Evolutionary conservation across 92 coral and sea anemone species (phyloP), one percentile per base, ranked within the genome.

Genomic region (Pocillopora grandis): DNA sequence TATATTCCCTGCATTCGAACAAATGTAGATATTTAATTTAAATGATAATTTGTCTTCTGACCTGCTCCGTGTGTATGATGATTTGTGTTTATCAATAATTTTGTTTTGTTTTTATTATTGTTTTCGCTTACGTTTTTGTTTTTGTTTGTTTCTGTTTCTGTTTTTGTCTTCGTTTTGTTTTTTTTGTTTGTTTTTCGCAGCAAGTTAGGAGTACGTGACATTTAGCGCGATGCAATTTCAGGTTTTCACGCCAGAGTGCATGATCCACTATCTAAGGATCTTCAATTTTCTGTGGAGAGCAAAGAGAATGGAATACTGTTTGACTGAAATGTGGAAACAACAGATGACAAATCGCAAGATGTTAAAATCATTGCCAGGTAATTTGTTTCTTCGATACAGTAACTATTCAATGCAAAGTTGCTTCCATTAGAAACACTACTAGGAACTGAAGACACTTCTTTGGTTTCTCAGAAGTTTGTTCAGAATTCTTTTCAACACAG

Each of bases 271-370:
- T 87, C 90, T 96, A 82, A 84, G 99, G 64, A 94, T 96, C 71
- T 96, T 96, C 62, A 96, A 96, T 87, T 96, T 96, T 76, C 88
- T 96, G 80, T 96, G 99, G 99, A 91, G 99, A 66, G 99, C 99
- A 14, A 95, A 96, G 87, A 82, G 99, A 79, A 97, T 94, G 97
- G 98, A 97, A 77, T 97, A 92, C 83, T 90, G 95, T 67, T 84
- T 97, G 82, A 94, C 95, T 64, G 96, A 90, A 27, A 94, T 90
- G 75, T 96, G 99, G 99, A 96, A 91, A 84, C 94, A 90, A 66
- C 98, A 96, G 77, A 96, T 96, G 99, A 93, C 93, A 3, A 89
- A 92, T 81, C 87, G 92, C 75, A 94, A 94, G 80, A 83, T 94
- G 80, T 82, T 94, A 37, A 90, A 90, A 74, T 89, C 94, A 58